These are phyloP conservation scores for Andricus curvator DNA, from an alignment of 2,888 invertebrate genomes.

Conservation along the genomic window DNA sequence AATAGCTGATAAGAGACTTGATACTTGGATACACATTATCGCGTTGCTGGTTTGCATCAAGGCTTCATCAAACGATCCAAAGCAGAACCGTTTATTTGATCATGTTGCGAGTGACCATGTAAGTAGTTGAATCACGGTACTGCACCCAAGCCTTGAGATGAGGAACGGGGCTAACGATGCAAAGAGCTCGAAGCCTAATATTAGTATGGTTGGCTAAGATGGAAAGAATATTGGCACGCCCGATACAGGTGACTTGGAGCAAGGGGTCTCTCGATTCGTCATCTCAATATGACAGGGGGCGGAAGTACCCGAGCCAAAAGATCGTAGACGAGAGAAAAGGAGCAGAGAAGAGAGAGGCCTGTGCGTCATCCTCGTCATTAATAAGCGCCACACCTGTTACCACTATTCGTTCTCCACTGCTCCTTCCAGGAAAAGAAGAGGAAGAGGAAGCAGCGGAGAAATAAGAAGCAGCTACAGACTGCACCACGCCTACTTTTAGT, in stretches of 20 bases:
- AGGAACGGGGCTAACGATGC: constrained; percentile 36
- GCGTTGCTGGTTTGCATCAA: not conserved
- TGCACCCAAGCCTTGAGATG: constrained; percentile 25
- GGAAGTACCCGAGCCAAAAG: constrained; percentile 64
- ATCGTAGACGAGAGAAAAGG: constrained; percentile 52
- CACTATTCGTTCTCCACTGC: constrained; percentile 47
- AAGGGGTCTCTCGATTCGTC: constrained; percentile 60
- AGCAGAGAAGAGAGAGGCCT: constrained; percentile 6
- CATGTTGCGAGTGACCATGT: constrained; percentile 14
- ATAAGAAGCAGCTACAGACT: constrained; percentile 5
- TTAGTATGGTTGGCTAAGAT: constrained; percentile 50
- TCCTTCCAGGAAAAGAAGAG: constrained; percentile 16
- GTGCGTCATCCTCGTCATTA: constrained; percentile 65
- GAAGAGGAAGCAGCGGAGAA: constrained; percentile 32
- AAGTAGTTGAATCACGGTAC: constrained; percentile 17
- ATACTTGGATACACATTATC: not conserved
- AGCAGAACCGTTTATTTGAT: not conserved
- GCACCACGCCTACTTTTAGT: constrained; percentile 74
- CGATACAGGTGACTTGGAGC: constrained; percentile 50
- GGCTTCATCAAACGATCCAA: not conserved
- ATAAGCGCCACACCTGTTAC: constrained; percentile 74
- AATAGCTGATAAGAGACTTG: not conserved
- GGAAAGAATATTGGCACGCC: constrained; percentile 61
- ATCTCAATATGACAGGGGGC: constrained; percentile 57
- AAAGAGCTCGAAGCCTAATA: constrained; percentile 53